A percentile compares a stretch with the other conserved stretches of the same genome.
Evolutionary conservation across 1,140 invertebrate genomes (phyloP).

Genomic region (Bemisia tabaci): DNA sequence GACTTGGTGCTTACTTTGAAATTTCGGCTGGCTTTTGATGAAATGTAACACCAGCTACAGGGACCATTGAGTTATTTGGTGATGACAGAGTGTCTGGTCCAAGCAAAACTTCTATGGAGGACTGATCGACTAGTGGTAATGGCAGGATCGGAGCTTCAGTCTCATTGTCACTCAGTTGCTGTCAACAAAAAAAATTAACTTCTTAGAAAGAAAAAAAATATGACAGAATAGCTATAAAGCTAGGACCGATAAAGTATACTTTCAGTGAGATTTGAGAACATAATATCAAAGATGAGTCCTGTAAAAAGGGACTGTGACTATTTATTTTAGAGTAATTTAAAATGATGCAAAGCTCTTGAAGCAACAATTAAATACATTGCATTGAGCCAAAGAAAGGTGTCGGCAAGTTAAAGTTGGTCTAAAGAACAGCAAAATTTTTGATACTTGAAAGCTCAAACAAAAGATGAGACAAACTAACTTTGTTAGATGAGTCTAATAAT

Average conservation of each 20-base stretch:
- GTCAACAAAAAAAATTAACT: constrained; percentile 12
- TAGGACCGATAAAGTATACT: constrained; percentile 4
- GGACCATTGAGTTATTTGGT: background rate
- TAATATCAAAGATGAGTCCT: constrained; percentile 12
- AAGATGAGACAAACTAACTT: too few species aligned
- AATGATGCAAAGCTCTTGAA: too few species aligned
- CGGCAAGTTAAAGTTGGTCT: too few species aligned
- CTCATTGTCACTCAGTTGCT: constrained; percentile 36
- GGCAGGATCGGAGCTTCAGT: constrained; percentile 44
- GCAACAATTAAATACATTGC: too few species aligned
- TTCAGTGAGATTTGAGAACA: constrained; percentile 23
- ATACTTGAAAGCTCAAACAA: too few species aligned
- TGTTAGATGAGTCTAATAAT: too few species aligned
- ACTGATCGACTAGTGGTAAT: constrained; percentile 49
- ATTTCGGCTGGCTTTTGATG: constrained; percentile 25
- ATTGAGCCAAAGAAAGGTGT: too few species aligned
- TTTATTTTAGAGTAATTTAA: too few species aligned
- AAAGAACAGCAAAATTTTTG: too few species aligned
- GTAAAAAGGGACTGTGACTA: too few species aligned
- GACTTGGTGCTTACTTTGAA: constrained; percentile 7
- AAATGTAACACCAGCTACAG: constrained; percentile 29
- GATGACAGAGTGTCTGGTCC: constrained; percentile 29
- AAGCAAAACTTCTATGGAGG: constrained; percentile 46
- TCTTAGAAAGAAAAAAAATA: constrained; percentile 18
- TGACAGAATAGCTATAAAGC: constrained; percentile 10